phyloP scores from a whole-genome alignment of 2,888 invertebrate species.

The Eutolmus rufibarbis region DNA sequence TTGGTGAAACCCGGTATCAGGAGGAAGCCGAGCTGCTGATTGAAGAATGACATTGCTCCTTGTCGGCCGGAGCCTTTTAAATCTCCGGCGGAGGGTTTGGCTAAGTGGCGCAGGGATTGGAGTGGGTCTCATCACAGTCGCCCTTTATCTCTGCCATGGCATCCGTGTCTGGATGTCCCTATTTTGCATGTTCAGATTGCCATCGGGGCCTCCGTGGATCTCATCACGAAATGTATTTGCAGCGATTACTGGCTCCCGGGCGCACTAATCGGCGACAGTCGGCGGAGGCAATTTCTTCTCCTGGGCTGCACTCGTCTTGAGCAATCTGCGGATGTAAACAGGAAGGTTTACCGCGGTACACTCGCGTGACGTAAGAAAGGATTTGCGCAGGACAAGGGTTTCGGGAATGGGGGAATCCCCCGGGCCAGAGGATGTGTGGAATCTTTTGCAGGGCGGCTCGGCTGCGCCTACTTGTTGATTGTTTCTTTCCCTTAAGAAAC shows the following conservation, averaged over 20 bases:
- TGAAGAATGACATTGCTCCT: not conserved
- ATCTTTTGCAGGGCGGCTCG: not conserved
- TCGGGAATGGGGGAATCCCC: not conserved
- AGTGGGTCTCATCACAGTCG: slow-evolving; percentile 15
- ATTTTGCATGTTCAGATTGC: slow-evolving; percentile 11
- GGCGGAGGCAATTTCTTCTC: not conserved
- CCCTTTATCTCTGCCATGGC: slow-evolving; percentile 23
- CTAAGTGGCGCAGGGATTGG: not conserved
- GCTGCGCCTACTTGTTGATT: slow-evolving; percentile 25
- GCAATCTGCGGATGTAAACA: slow-evolving; percentile 23
- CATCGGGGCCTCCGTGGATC: not conserved
- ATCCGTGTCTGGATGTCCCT: not conserved
- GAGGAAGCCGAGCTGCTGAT: not conserved
- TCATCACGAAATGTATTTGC: slow-evolving; percentile 13
- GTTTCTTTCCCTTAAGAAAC: slow-evolving; percentile 1
- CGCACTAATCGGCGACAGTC: not conserved
- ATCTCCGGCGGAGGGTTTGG: not conserved
- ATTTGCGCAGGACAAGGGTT: not conserved
- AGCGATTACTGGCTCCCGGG: slow-evolving; percentile 17
- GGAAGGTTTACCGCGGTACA: not conserved
- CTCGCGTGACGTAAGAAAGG: not conserved
- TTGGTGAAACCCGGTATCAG: not conserved
- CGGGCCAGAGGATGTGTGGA: not conserved
- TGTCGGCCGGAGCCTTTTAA: slow-evolving; percentile 1
- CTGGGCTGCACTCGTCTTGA: not conserved